Conservation (phyloP, 2,113 vertebrate species). For the Thamnaconus septentrionalis region DNA sequence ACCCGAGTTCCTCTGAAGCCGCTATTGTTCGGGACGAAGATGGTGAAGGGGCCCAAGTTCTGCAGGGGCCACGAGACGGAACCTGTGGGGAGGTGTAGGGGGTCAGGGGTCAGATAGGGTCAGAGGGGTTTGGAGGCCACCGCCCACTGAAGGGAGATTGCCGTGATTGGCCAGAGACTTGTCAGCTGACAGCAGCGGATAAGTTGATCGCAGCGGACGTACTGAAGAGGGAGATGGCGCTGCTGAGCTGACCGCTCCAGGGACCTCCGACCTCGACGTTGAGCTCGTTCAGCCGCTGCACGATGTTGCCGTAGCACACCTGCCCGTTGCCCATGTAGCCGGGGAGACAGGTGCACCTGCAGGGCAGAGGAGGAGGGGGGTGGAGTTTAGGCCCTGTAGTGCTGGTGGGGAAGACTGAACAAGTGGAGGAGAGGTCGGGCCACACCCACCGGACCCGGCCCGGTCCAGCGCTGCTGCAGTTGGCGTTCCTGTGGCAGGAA, state of each 20-base stretch:
- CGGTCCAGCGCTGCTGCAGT: slow-evolving; percentile 76
- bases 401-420: neutral
- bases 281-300: slow-evolving; percentile 82
- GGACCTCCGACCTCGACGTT: slow-evolving; percentile 77
- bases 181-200: too few species aligned
- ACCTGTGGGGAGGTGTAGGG: slow-evolving; percentile 60
- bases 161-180: too few species aligned
- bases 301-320: slow-evolving; percentile 85
- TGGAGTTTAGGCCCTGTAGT: neutral
- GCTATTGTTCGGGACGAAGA: slow-evolving; percentile 85
- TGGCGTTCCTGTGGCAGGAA: slow-evolving; percentile 84
- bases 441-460: slow-evolving; percentile 79
- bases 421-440: neutral
- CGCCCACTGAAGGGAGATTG: too few species aligned
- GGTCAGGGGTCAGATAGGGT: neutral
- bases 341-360: slow-evolving; percentile 82
- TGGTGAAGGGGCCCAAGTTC: slow-evolving; percentile 86
- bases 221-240: slow-evolving; percentile 84
- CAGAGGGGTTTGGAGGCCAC: too few species aligned
- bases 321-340: slow-evolving; percentile 84
- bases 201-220: slow-evolving; percentile 5
- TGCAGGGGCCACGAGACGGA: slow-evolving; percentile 83
- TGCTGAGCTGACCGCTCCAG: slow-evolving; percentile 85
- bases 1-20: slow-evolving; percentile 77
- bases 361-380: slow-evolving; percentile 9